A percentile compares a stretch with the other conserved stretches of the same genome.
These are phyloP conservation scores for Dryobates pubescens DNA, from an alignment of 2,797 vertebrate species.

Conservation along the genomic window DNA sequence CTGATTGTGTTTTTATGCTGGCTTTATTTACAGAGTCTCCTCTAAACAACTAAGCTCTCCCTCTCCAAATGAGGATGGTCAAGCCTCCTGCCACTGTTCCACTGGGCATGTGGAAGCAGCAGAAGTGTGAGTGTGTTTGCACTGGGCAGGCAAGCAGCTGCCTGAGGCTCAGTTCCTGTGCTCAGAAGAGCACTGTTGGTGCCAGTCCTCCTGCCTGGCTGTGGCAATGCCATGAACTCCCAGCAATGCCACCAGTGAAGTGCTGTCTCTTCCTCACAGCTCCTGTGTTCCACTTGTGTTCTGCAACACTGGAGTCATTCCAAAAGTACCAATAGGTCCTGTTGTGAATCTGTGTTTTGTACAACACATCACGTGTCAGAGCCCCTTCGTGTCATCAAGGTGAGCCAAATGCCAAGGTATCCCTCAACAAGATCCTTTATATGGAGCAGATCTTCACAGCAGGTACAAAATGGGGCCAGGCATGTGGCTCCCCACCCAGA, in stretches of 20 bases:
- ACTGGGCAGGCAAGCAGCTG: accelerated
- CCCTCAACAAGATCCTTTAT: neutral
- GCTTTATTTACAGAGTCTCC: neutral
- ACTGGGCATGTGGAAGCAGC: neutral
- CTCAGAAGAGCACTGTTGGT: neutral
- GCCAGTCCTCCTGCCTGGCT: neutral
- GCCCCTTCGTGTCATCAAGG: accelerated
- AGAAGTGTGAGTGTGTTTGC: accelerated
- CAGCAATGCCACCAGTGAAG: neutral
- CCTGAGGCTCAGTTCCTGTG: neutral
- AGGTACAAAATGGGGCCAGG: accelerated
- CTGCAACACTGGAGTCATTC: neutral
- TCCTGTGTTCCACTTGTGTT: accelerated
- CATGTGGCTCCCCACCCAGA: accelerated
- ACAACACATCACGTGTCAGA: accelerated
- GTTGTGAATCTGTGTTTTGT: neutral
- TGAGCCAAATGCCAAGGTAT: accelerated
- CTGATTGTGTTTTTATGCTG: neutral
- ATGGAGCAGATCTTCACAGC: neutral
- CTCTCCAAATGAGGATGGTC: neutral
- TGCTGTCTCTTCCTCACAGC: neutral
- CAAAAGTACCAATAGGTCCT: neutral
- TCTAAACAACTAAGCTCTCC: neutral
- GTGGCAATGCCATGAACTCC: neutral
- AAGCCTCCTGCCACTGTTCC: neutral